These are phyloP conservation scores for Poecilia picta DNA, from an alignment of 2,797 vertebrate genomes.

Conservation along the genomic window DNA sequence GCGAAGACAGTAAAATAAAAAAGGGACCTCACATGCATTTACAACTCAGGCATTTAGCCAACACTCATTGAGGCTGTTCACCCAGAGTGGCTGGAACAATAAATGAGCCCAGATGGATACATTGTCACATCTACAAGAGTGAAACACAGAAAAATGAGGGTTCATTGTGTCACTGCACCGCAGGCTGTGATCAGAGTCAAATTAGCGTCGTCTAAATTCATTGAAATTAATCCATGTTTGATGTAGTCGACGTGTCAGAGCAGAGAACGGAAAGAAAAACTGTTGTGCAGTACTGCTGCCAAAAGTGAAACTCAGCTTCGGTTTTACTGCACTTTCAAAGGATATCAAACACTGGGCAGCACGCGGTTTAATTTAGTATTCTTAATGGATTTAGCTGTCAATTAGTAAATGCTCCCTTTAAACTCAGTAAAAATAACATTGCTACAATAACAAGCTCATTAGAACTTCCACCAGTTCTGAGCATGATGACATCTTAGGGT, in stretches of 20 bases:
- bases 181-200: slow-evolving; percentile 6
- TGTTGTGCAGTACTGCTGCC: not conserved
- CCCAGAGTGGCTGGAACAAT: slow-evolving; percentile 32
- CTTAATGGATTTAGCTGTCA: slow-evolving; percentile 7
- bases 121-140: slow-evolving; percentile 23
- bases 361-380: slow-evolving; percentile 3
- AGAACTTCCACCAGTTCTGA: not conserved
- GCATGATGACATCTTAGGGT: not conserved
- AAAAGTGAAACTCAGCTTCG: slow-evolving; percentile 5
- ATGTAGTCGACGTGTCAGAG: slow-evolving; percentile 1
- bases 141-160: slow-evolving; percentile 29
- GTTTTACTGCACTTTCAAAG: slow-evolving; percentile 14
- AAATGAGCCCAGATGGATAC: slow-evolving; percentile 30
- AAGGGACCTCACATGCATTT: slow-evolving; percentile 51
- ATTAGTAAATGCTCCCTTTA: slow-evolving; percentile 15
- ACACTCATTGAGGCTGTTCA: slow-evolving; percentile 34
- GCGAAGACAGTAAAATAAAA: slow-evolving; percentile 57
- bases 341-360: not conserved
- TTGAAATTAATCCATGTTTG: not conserved
- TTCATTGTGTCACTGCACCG: slow-evolving; percentile 13
- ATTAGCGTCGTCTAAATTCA: slow-evolving; percentile 21
- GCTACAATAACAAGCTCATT: not conserved
- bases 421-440: slow-evolving; percentile 3
- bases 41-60: slow-evolving; percentile 49
- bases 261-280: slow-evolving; percentile 4